A percentile compares a stretch with the other conserved stretches of the same genome.
These are phyloP conservation scores for Steatornis caripensis DNA, from an alignment of 2,113 vertebrate species.

Conservation along the genomic window DNA sequence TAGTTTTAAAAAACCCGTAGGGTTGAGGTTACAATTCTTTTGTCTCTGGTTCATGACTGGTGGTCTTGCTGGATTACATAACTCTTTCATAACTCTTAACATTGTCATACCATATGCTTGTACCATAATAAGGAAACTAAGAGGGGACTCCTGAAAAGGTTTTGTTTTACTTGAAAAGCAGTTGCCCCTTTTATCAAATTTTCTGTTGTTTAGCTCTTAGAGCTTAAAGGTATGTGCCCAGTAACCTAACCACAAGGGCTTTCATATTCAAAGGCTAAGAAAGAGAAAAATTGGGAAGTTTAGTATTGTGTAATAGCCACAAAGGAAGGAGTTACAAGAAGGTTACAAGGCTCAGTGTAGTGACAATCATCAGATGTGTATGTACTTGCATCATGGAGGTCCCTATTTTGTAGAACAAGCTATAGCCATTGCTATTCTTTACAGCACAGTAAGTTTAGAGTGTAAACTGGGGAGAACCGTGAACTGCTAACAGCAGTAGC, in stretches of 20 bases:
- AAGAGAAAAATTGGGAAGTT: background rate
- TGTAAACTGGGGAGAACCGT: background rate
- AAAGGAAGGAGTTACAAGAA: background rate
- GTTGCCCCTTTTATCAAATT: background rate
- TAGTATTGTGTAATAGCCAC: background rate
- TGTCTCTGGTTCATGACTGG: background rate
- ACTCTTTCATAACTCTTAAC: slow-evolving; percentile 67
- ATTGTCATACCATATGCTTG: slow-evolving; percentile 56
- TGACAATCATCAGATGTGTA: background rate
- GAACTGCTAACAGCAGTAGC: background rate
- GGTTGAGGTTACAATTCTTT: background rate
- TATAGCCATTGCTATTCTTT: background rate
- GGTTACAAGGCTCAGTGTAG: background rate
- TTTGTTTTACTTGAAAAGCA: background rate
- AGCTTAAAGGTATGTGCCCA: background rate
- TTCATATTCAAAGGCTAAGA: background rate
- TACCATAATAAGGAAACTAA: slow-evolving; percentile 61
- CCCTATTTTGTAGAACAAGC: background rate
- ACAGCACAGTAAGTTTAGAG: background rate
- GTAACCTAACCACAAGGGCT: background rate
- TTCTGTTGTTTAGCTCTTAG: background rate
- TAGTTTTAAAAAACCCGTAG: too few species aligned
- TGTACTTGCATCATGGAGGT: background rate
- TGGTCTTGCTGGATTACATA: background rate
- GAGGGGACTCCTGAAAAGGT: background rate